phyloP scores from a whole-genome alignment of 2,797 vertebrate species.

The Acrossocheilus wenchowensis region DNA sequence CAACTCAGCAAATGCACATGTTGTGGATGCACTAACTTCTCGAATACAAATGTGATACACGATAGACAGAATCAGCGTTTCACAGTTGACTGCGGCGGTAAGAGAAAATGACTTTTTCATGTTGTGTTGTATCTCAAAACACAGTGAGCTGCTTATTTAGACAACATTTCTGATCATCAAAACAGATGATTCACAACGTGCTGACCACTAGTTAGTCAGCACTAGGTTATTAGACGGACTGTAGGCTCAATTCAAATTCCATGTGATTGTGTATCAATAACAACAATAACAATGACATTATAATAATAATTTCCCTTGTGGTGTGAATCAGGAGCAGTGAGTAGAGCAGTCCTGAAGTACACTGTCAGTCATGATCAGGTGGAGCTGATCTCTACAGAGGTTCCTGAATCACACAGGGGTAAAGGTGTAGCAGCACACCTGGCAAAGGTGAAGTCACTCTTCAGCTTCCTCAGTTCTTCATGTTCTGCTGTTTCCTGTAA shows the following conservation, averaged over 20 bases:
- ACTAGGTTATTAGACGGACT: background rate
- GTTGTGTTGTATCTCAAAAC: background rate
- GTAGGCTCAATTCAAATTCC: background rate
- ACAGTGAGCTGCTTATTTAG: background rate
- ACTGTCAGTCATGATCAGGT: constrained; percentile 66
- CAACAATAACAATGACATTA: background rate
- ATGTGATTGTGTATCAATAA: background rate
- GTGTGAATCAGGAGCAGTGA: constrained; percentile 53
- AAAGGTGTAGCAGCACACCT: constrained; percentile 74
- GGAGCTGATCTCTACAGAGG: constrained; percentile 74
- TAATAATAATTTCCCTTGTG: background rate
- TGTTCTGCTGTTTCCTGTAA: background rate
- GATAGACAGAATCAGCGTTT: constrained; percentile 72
- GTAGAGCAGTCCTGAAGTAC: constrained; percentile 70
- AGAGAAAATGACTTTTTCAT: constrained; percentile 20
- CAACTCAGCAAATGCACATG: background rate
- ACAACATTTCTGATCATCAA: background rate
- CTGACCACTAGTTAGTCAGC: background rate
- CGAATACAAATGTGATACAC: constrained; percentile 66
- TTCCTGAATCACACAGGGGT: constrained; percentile 71
- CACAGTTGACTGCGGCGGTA: constrained; percentile 67
- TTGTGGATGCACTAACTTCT: background rate
- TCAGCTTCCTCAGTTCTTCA: background rate
- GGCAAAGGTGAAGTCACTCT: constrained; percentile 66
- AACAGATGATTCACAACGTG: background rate